Percentiles rank a stretch among this genome's conserved stretches.
Conservation (phyloP, 2,888 invertebrate genomes). For the Beris chalybata region DNA sequence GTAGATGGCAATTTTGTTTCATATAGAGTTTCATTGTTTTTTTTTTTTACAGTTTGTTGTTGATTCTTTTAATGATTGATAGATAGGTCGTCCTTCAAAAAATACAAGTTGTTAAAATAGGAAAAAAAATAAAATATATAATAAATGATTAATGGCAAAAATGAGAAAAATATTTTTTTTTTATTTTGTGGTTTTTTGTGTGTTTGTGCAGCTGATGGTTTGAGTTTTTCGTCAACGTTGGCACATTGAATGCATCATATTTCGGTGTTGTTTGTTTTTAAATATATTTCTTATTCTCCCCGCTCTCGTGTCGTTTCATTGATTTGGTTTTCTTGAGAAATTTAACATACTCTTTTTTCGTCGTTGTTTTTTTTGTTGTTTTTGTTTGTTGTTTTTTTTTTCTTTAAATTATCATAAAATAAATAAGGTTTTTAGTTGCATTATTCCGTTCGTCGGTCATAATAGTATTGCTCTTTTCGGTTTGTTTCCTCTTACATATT, state of each 20-base stretch:
- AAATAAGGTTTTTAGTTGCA: constrained; percentile 29
- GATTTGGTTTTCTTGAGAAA: constrained; percentile 6
- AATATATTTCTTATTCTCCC: neutral
- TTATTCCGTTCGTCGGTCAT: constrained; percentile 5
- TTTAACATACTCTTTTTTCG: neutral
- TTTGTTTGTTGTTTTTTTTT: constrained; percentile 7
- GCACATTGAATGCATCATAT: too few species aligned
- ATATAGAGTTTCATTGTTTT: constrained; percentile 5
- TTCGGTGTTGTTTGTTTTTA: neutral
- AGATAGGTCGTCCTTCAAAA: constrained; percentile 19
- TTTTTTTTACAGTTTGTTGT: constrained; percentile 23
- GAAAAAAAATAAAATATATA: constrained; percentile 14
- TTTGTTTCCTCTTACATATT: constrained; percentile 11
- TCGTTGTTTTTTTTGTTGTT: constrained; percentile 8
- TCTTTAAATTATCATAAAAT: constrained; percentile 25
- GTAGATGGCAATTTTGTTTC: constrained; percentile 27
- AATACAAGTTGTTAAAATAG: constrained; percentile 16
- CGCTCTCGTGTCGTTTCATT: neutral
- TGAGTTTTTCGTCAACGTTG: too few species aligned
- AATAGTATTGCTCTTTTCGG: constrained; percentile 2
- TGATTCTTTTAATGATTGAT: constrained; percentile 15
- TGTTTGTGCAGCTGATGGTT: too few species aligned
- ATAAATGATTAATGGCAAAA: too few species aligned
- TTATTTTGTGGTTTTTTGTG: too few species aligned
- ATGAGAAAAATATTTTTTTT: too few species aligned